Evolutionary conservation across 2,888 invertebrate genomes (phyloP).

Genomic region (Linhomoeus sp.): DNA sequence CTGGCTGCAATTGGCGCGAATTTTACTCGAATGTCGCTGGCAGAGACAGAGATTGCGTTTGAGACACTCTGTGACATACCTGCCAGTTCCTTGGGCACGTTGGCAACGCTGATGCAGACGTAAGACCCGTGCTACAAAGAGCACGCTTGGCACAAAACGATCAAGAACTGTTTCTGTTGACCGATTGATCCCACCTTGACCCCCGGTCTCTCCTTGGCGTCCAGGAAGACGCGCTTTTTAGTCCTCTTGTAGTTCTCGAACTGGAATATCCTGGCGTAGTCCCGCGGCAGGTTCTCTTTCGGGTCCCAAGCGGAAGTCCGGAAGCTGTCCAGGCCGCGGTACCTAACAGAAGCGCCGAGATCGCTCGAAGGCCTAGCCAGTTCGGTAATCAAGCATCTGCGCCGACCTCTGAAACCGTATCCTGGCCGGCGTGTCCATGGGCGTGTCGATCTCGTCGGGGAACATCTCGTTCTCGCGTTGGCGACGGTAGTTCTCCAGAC

Average conservation of each 20-base stretch:
- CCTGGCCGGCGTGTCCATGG: constrained; percentile 56
- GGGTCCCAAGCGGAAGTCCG: constrained; percentile 80
- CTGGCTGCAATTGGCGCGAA: too few relatives aligned
- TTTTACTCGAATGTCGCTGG: too few relatives aligned
- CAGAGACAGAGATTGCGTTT: too few relatives aligned
- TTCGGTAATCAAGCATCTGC: too few relatives aligned
- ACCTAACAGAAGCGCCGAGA: constrained; percentile 29
- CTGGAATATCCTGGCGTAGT: constrained; percentile 80
- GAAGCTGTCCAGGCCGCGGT: constrained; percentile 82
- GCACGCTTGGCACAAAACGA: too few relatives aligned
- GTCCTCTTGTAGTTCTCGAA: constrained; percentile 77
- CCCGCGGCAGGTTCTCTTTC: constrained; percentile 77
- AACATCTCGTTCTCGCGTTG: constrained; percentile 58
- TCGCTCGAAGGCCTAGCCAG: too few relatives aligned
- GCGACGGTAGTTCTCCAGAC: constrained; percentile 28
- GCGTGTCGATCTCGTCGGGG: constrained; percentile 94
- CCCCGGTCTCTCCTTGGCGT: constrained; percentile 39
- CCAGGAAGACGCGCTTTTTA: constrained; percentile 49
- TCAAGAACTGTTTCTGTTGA: too few relatives aligned
- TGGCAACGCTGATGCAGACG: constrained; percentile 54
- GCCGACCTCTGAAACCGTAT: constrained; percentile 61
- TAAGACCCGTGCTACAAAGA: constrained; percentile 61
- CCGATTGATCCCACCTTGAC: too few relatives aligned
- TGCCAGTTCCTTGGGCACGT: constrained; percentile 53
- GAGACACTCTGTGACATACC: too few relatives aligned